A percentile compares a stretch with the other conserved stretches of the same genome.
Evolutionary conservation across 2,797 vertebrate genomes (phyloP).

Genomic region (Carduelis carduelis): DNA sequence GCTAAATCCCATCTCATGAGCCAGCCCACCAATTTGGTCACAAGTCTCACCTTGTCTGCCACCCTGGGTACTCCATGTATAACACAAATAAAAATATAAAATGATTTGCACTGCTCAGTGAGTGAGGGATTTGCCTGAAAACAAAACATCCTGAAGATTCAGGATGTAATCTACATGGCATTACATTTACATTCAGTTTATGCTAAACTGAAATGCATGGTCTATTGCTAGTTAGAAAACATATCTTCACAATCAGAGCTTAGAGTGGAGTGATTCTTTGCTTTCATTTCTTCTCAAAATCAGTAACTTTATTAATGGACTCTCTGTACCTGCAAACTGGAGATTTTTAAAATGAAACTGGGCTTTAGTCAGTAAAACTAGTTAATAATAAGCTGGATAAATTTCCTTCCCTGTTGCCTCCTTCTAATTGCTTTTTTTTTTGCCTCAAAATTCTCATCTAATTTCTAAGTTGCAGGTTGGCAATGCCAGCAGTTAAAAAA

Average conservation of each 20-base stretch:
- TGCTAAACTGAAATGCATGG: background rate
- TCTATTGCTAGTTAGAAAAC: background rate
- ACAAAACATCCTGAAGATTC: background rate
- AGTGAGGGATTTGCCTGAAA: background rate
- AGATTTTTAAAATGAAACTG: background rate
- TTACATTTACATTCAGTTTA: background rate
- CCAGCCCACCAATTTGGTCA: background rate
- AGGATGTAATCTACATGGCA: background rate
- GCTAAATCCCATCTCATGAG: fast-evolving
- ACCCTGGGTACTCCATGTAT: background rate
- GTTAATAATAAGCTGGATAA: background rate
- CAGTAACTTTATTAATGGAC: background rate
- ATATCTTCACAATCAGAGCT: background rate
- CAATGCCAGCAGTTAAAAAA: slow-evolving; percentile 4
- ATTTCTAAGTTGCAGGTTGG: background rate
- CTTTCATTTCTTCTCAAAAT: background rate
- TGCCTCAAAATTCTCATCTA: background rate
- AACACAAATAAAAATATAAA: background rate
- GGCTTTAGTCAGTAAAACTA: background rate
- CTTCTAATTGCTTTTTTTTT: background rate
- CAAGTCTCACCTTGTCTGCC: background rate
- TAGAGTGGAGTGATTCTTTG: background rate
- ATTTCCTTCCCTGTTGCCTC: background rate
- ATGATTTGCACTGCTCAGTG: background rate
- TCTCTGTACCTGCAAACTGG: background rate